phyloP scores from a whole-genome alignment of 2,797 vertebrate species.

The Pangasius sanitwongsei region DNA sequence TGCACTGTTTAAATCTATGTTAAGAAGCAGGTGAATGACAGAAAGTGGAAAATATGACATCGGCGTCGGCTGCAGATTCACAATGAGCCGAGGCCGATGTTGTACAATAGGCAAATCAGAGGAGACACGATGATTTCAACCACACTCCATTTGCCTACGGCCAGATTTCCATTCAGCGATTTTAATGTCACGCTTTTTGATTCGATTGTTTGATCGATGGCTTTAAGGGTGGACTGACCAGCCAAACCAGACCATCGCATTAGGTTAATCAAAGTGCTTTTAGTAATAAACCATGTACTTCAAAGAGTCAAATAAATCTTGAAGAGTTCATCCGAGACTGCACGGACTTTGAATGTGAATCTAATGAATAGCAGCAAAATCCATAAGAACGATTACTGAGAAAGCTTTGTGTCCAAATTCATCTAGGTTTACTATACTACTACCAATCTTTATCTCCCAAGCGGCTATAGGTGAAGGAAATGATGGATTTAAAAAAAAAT shows the following conservation, averaged over 20 bases:
- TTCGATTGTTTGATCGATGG: conserved; percentile 42
- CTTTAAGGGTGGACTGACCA: conserved; percentile 11
- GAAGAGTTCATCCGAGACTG: not conserved
- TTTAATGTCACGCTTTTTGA: conserved; percentile 52
- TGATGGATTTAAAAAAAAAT: not conserved
- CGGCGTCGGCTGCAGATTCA: not conserved
- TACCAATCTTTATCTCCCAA: not conserved
- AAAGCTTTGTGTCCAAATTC: not conserved
- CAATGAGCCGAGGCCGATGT: conserved; percentile 21
- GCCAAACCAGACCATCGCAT: conserved; percentile 8
- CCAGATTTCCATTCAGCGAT: conserved; percentile 58
- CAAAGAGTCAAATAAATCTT: not conserved
- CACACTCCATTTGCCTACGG: conserved; percentile 68
- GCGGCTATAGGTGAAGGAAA: not conserved
- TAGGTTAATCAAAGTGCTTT: not conserved
- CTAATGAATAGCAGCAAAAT: not conserved
- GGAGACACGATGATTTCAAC: conserved; percentile 57
- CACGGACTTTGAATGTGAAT: not conserved
- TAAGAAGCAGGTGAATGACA: not conserved
- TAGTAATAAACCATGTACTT: not conserved
- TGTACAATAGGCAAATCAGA: conserved; percentile 52
- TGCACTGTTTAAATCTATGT: not conserved
- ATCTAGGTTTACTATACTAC: not conserved
- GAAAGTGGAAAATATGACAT: conserved; percentile 37
- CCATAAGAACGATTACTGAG: not conserved